Base-by-base conservation (phyloP, 2,888 invertebrate species). In the Osmoderma eremita region DNA sequence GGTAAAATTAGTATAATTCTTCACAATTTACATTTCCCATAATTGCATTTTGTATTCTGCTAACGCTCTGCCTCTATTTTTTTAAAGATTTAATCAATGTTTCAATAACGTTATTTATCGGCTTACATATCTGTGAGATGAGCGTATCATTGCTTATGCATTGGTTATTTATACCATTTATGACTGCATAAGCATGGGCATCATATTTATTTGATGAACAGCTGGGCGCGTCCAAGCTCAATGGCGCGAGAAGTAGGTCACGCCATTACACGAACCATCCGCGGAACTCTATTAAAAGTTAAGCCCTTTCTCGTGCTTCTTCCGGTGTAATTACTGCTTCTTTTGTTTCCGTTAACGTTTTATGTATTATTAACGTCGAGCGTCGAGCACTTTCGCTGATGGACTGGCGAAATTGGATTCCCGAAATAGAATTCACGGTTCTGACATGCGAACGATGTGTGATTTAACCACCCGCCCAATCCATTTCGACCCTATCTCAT, bases 241-340 rank as follows among this genome's bases (percentile, higher is more conserved):
- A 30, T 61, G 17, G 45, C 30, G 15, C 17, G 58, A 24, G 18
- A 61, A 61, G 24, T 61, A 61, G 58, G 58, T 61, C 58, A 45
- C 17, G 30, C 45, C 30, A 61, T 61, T 61, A 61, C 13, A 45
- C 30, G 30, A 48, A 30, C 45, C 45, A 24, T 61, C 45, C 20
- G 30, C 58, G 15, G 24, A 56, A 42, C 22, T 15, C 45, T 48
- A 61, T 61, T 61, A 61, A 61, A 61, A 24, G 58, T 24, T 45
- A 45, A 45, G 15, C 24, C 58, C 15, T 42, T 61, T 61, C 50
- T 38, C 30, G 24, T 20, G 42, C 45, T 22, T 24, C 42, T 61
- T 61, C 58, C 58, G 45, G 30, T 30, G 58, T 45, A 24, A 61
- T 61, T 61, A 61, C 30, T 48, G 12, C 45, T 41, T 61, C 58